These are phyloP conservation scores for Panthera leo DNA, from an alignment of 2,113 vertebrate genomes.

Conservation along the genomic window DNA sequence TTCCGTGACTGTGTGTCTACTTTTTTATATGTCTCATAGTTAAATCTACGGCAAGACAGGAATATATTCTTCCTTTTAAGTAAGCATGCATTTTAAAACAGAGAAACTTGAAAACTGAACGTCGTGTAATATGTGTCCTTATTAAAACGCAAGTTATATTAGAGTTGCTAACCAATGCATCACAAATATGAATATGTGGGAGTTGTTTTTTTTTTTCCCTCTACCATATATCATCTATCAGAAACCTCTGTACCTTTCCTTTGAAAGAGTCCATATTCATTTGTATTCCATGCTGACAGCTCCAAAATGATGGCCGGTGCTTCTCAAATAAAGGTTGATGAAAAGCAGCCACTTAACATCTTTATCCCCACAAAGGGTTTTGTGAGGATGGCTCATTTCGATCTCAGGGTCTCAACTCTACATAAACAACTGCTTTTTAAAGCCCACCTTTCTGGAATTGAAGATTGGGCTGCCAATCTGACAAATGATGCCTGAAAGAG, in stretches of 20 bases:
- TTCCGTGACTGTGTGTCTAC: conserved; percentile 55
- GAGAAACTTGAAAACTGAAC: conserved; percentile 74
- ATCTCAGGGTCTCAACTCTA: conserved; percentile 74
- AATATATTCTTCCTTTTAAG: conserved; percentile 77
- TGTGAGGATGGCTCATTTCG: conserved; percentile 79
- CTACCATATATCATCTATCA: conserved; percentile 37
- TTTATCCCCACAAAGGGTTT: conserved; percentile 75
- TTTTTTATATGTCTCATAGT: conserved; percentile 58
- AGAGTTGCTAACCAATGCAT: conserved; percentile 57
- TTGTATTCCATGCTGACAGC: conserved; percentile 75
- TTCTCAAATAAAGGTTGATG: conserved; percentile 80
- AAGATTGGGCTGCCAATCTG: conserved; percentile 77
- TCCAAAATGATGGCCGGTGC: conserved; percentile 75
- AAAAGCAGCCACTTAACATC: conserved; percentile 78
- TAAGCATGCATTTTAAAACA: conserved; percentile 79
- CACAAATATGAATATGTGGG: conserved; percentile 54
- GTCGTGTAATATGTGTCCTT: conserved; percentile 70
- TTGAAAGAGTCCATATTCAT: conserved; percentile 81
- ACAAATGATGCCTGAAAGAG: conserved; percentile 84
- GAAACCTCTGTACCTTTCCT: conserved; percentile 71
- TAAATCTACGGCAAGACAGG: conserved; percentile 66
- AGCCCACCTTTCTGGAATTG: conserved; percentile 74
- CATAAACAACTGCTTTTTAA: conserved; percentile 76
- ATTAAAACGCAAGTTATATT: conserved; percentile 71
- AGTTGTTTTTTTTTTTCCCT: conserved; percentile 53